phyloP scores from a whole-genome alignment of 2,797 vertebrate species.

The Brachyalestes nurse region DNA sequence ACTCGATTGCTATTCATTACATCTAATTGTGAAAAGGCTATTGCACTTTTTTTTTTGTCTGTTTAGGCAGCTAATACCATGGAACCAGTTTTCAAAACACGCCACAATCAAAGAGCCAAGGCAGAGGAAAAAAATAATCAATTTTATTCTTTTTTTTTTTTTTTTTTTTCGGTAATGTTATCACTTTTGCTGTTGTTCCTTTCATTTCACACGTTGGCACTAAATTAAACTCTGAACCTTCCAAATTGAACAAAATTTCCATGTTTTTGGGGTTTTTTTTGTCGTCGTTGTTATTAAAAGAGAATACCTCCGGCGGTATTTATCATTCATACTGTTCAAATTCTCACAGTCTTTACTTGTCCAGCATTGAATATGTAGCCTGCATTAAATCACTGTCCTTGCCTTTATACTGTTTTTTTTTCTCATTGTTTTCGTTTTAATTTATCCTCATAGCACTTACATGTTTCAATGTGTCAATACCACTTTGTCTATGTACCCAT shows the following conservation, averaged over 20 bases:
- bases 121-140: constrained; percentile 2
- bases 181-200: constrained; percentile 43
- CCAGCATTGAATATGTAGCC: constrained; percentile 37
- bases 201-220: constrained; percentile 38
- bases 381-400: constrained; percentile 29
- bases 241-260: constrained; percentile 44
- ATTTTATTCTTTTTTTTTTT: constrained; percentile 26
- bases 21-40: constrained; percentile 36
- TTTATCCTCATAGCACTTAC: constrained; percentile 53
- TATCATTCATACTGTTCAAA: constrained; percentile 37
- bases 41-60: constrained; percentile 39
- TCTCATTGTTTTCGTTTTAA: constrained; percentile 50
- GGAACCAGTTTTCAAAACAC: constrained; percentile 33
- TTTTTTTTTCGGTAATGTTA: constrained; percentile 32
- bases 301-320: constrained; percentile 4
- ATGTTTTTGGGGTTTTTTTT: constrained; percentile 19
- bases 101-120: constrained; percentile 35
- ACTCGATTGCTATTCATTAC: background rate
- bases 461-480: constrained; percentile 39
- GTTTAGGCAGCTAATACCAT: constrained; percentile 49
- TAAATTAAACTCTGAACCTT: constrained; percentile 33
- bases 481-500: constrained; percentile 51
- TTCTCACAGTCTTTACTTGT: constrained; percentile 35
- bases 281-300: constrained; percentile 15
- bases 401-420: background rate